phyloP scores from a whole-genome alignment of 2,888 invertebrate genomes.

The Neoaliturus tenellus region DNA sequence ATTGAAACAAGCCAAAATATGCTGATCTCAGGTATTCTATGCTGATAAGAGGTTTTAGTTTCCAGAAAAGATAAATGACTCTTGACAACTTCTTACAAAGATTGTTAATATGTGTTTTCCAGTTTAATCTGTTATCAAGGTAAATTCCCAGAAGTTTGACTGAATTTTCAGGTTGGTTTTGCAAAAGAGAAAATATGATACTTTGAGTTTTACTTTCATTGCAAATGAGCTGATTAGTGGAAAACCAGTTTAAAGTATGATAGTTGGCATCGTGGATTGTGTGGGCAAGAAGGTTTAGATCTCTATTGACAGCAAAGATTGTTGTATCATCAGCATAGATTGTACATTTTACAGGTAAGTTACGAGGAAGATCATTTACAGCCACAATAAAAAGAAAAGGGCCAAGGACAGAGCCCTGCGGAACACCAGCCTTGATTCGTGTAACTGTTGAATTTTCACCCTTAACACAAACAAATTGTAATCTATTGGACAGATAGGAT shows the following conservation, averaged over 20 bases:
- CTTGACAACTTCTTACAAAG: background rate
- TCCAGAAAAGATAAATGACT: background rate
- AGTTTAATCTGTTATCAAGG: background rate
- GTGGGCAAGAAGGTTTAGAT: background rate
- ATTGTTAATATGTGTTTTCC: background rate
- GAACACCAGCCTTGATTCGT: background rate
- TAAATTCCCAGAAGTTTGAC: background rate
- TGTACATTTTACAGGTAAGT: background rate
- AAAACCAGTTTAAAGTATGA: conserved; percentile 5
- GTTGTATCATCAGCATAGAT: conserved; percentile 24
- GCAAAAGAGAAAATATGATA: background rate
- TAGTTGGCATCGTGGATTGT: background rate
- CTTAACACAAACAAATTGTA: background rate
- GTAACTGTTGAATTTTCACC: background rate
- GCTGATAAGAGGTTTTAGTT: background rate
- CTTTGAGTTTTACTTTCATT: background rate
- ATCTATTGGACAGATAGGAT: background rate
- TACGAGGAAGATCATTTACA: background rate
- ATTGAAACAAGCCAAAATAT: conserved; percentile 7
- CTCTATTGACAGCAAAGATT: background rate
- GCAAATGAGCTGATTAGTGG: background rate
- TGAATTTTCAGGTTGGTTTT: background rate
- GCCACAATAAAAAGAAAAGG: background rate
- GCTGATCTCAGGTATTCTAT: background rate
- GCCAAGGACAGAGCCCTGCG: conserved; percentile 34